Percentiles rank a stretch among this genome's conserved stretches.
These are phyloP conservation scores for Platorchestia sp. DNA, from an alignment of 1,140 invertebrate species.

Conservation along the genomic window DNA sequence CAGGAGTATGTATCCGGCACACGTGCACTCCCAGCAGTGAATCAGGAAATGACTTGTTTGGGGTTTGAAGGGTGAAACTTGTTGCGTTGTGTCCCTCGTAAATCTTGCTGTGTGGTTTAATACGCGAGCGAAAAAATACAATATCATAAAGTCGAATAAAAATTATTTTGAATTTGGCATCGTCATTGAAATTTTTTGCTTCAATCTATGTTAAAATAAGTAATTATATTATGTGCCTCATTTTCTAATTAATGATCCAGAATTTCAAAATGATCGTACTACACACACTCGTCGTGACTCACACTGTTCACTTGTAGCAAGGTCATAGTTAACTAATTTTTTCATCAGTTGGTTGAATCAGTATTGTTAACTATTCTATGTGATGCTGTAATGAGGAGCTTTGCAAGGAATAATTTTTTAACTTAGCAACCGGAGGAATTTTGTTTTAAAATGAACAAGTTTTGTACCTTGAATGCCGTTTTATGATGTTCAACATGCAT, in stretches of 20 bases:
- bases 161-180: not conserved
- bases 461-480: not conserved
- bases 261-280: not conserved
- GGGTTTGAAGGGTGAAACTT: not conserved
- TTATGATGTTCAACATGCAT: not conserved
- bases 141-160: not conserved
- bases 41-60: not conserved
- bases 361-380: not conserved
- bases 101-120: not conserved
- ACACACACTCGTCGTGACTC: not conserved
- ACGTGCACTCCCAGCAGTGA: not conserved
- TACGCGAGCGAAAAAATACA: not conserved
- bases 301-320: not conserved
- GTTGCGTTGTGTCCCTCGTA: not conserved
- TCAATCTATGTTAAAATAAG: not conserved
- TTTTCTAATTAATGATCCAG: not conserved
- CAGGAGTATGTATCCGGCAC: not conserved
- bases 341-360: not conserved
- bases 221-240: not conserved
- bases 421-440: not conserved
- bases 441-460: not conserved
- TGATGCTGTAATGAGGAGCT: not conserved
- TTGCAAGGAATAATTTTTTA: not conserved
- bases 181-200: not conserved
- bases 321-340: not conserved